Evolutionary conservation across 2,888 invertebrate genomes (phyloP).

Genomic region (Zaprionus obscuricornis): DNA sequence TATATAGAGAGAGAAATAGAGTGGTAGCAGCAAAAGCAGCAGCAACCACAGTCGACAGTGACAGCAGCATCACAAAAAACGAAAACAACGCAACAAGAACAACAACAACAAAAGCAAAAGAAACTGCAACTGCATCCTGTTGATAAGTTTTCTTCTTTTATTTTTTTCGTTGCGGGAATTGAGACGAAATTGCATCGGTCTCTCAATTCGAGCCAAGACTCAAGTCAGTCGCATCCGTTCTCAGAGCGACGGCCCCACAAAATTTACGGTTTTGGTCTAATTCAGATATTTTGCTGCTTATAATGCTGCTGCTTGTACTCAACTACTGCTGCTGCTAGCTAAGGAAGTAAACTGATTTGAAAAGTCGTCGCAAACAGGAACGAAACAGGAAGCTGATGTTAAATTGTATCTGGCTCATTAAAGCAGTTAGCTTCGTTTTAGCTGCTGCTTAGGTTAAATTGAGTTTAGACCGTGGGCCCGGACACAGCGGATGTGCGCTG

Average conservation of each 20-base stretch:
- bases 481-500: conserved; percentile 57
- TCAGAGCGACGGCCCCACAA: conserved; percentile 60
- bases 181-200: conserved; percentile 6
- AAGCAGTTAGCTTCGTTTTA: conserved; percentile 56
- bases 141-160: conserved; percentile 41
- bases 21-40: not conserved
- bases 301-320: conserved; percentile 15
- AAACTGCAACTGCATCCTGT: conserved; percentile 52
- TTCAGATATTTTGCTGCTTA: conserved; percentile 42
- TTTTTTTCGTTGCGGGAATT: conserved; percentile 23
- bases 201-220: conserved; percentile 14
- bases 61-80: conserved; percentile 15
- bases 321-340: conserved; percentile 58
- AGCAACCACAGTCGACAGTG: conserved; percentile 9
- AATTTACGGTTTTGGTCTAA: conserved; percentile 80
- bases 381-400: conserved; percentile 73
- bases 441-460: conserved; percentile 3
- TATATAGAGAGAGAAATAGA: not conserved
- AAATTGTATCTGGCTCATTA: conserved; percentile 75
- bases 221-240: conserved; percentile 66
- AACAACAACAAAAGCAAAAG: conserved; percentile 15
- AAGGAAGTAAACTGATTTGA: conserved; percentile 79
- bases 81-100: conserved; percentile 4
- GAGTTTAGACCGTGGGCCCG: conserved; percentile 11
- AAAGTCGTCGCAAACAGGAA: conserved; percentile 70